These are phyloP conservation scores for Formicarius rufipectus DNA, from an alignment of 2,113 vertebrate genomes.

Conservation along the genomic window DNA sequence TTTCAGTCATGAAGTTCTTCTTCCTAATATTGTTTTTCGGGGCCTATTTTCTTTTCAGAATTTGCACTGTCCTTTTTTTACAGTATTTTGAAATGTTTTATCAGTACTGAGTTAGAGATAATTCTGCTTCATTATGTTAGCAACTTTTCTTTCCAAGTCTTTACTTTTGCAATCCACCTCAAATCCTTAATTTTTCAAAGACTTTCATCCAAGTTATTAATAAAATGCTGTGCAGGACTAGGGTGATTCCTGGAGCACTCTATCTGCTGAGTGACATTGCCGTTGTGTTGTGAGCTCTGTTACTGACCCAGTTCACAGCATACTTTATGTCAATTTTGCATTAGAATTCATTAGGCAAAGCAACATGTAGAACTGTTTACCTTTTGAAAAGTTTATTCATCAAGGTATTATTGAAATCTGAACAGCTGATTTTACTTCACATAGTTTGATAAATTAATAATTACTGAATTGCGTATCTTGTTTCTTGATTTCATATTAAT, in stretches of 20 bases:
- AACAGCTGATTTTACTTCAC: not conserved
- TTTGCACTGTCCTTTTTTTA: not conserved
- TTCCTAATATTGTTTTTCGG: not conserved
- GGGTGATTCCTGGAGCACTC: not conserved
- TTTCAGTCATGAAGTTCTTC: not conserved
- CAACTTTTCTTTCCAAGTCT: not conserved
- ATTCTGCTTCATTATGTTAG: not conserved
- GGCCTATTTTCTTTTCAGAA: not conserved
- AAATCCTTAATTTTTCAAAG: not conserved
- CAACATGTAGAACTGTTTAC: not conserved
- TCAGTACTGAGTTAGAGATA: not conserved
- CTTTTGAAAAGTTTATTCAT: not conserved
- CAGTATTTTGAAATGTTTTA: not conserved
- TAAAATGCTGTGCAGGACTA: not conserved
- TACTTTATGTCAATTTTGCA: not conserved
- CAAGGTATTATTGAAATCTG: not conserved
- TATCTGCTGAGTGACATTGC: not conserved
- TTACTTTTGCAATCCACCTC: not conserved
- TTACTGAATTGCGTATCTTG: not conserved
- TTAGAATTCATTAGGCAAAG: not conserved
- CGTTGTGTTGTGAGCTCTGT: not conserved
- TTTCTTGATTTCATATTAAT: not conserved
- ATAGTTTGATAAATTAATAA: not conserved
- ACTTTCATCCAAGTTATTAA: not conserved
- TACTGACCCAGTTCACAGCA: not conserved